Evolutionary conservation across 2,113 vertebrate genomes (phyloP).

Genomic region (Dasypus novemcinctus): DNA sequence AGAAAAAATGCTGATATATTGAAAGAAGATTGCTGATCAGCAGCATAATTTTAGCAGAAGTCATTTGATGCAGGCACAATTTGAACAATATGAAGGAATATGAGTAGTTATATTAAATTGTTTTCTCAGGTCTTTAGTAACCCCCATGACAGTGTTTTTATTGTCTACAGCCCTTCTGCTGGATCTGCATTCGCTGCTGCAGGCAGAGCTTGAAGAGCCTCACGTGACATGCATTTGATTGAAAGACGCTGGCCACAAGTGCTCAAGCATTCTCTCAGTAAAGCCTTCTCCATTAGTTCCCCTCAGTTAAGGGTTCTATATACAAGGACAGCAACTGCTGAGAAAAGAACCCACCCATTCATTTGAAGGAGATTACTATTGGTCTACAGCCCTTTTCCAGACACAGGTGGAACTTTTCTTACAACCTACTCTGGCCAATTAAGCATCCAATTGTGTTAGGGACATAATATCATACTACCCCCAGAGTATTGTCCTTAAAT

Average conservation of each 20-base stretch:
- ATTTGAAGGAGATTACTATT: background rate
- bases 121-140: background rate
- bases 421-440: background rate
- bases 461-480: background rate
- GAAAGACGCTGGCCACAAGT: background rate
- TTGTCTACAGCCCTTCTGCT: background rate
- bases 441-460: background rate
- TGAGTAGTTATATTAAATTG: background rate
- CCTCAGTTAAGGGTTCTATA: background rate
- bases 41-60: background rate
- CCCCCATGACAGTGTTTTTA: background rate
- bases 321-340: background rate
- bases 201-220: background rate
- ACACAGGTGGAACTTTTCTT: background rate
- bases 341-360: background rate
- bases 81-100: slow-evolving; percentile 12
- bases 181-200: background rate
- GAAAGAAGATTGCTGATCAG: background rate
- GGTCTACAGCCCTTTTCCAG: background rate
- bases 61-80: background rate
- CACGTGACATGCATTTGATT: background rate
- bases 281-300: background rate
- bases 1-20: background rate
- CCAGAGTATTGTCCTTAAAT: background rate
- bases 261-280: background rate